Evolutionary conservation across 2,797 vertebrate species (phyloP).

Genomic region (Vespertilio murinus): DNA sequence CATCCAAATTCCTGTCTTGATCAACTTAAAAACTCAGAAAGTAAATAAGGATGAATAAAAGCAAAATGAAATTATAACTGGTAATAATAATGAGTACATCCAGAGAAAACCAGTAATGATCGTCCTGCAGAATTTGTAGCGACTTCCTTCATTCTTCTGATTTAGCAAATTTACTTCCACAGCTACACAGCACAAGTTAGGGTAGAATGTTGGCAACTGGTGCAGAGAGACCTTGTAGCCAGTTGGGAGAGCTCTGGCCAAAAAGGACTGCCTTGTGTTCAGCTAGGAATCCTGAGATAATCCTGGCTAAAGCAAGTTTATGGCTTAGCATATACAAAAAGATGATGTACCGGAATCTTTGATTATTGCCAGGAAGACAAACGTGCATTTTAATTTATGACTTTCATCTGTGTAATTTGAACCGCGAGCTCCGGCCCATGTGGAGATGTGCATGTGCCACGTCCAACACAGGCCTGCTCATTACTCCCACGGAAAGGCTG

Average conservation of each 20-base stretch:
- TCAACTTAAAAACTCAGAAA: constrained; percentile 12
- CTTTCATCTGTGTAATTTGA: constrained; percentile 34
- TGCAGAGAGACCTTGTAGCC: not conserved
- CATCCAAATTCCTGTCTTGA: constrained; percentile 13
- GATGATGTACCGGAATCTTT: not conserved
- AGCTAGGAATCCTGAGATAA: not conserved
- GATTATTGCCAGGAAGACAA: constrained; percentile 2
- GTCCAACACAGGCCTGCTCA: not conserved
- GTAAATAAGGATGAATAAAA: constrained; percentile 22
- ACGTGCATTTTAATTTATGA: constrained; percentile 47
- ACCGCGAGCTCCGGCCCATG: not conserved
- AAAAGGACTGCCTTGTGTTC: not conserved
- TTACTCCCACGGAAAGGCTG: not conserved
- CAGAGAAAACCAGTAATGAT: not conserved
- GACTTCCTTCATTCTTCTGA: not conserved
- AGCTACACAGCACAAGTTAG: not conserved
- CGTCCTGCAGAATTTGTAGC: not conserved
- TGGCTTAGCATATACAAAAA: not conserved
- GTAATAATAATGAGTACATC: not conserved
- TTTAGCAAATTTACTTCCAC: not conserved
- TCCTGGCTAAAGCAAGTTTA: constrained; percentile 1
- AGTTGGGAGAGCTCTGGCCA: not conserved
- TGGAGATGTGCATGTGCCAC: not conserved
- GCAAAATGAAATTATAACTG: constrained; percentile 30
- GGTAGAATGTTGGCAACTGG: not conserved